Evolutionary conservation across 92 coral and sea anemone species (phyloP), one percentile per base, ranked within the genome.

Genomic region (Paragorgia papillata): DNA sequence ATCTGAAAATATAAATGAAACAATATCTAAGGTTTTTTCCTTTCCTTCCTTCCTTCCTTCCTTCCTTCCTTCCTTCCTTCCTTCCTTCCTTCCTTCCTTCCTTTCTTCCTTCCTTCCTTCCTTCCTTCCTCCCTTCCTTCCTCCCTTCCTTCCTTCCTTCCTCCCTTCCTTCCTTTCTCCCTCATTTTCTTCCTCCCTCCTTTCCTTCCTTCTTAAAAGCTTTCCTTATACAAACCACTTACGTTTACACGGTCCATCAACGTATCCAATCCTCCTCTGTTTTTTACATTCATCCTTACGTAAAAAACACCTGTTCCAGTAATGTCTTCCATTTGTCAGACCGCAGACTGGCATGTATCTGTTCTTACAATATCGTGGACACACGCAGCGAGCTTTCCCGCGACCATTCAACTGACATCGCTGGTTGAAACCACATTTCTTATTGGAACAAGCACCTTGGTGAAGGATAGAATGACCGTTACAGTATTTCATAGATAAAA

Each of bases 241-340:
- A 90, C 96, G 75, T 81, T 82, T 90, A 66, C 96, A 90, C 15
- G 96, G 85, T 35, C 96, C 96, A 15, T 57, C 46, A 21, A 80
- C 76, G 19, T 56, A 70, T 63, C 85, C 79, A 69, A 90, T 90
- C 74, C 86, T 73, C 66, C 41, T 69, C 27, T 82, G 88, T 18
- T 32, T 76, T 75, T 81, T 90, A 77, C 96, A 90, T 63, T 90
- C 96, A 67, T 83, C 85, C 57, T 85, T 85, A 51, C 89, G 81
- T 0, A 90, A 75, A 30, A 65, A 75, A 53, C 96, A 90, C 60
- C 60, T 56, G 54, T 80, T 87, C 57, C 58, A 57, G 83, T 87
- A 90, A 43, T 90, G 85, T 2, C 31, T 59, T 5, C 96, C 96
- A 50, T 81, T 84, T 14, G 66, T 63, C 54, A 76, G 68, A 10